Evolutionary conservation across 2,888 invertebrate species (phyloP).

Genomic region (Papilio gigon): DNA sequence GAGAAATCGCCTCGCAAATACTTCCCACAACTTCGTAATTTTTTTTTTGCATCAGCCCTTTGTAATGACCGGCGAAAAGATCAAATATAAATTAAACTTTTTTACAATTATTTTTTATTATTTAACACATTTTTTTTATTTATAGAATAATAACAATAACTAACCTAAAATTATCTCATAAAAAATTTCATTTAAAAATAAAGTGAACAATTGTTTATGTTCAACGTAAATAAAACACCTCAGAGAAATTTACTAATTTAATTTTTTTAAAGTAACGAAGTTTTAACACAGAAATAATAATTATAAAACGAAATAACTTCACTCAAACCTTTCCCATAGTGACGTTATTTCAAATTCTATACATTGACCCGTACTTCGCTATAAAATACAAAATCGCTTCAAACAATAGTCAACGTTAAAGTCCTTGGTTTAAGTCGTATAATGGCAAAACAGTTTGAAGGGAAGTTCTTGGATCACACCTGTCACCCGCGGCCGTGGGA

Average conservation of each 20-base stretch:
- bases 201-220: no score
- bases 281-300: background rate
- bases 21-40: constrained; percentile 59
- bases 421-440: background rate
- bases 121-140: background rate
- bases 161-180: no score
- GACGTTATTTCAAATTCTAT: constrained; percentile 37
- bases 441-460: constrained; percentile 33
- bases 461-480: constrained; percentile 47
- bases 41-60: constrained; percentile 44
- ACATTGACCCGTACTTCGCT: constrained; percentile 24
- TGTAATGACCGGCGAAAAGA: constrained; percentile 36
- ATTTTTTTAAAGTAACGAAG: background rate
- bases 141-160: no score
- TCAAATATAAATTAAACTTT: constrained; percentile 17
- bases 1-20: constrained; percentile 60
- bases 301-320: background rate
- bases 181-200: no score
- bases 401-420: constrained; percentile 31
- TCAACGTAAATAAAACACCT: no score
- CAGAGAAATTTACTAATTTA: no score
- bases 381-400: background rate
- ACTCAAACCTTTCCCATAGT: constrained; percentile 21
- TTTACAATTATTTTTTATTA: background rate
- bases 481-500: constrained; percentile 52